Base-by-base conservation (phyloP, 2,888 invertebrate species). In the Caenorhabditis macrosperma region DNA sequence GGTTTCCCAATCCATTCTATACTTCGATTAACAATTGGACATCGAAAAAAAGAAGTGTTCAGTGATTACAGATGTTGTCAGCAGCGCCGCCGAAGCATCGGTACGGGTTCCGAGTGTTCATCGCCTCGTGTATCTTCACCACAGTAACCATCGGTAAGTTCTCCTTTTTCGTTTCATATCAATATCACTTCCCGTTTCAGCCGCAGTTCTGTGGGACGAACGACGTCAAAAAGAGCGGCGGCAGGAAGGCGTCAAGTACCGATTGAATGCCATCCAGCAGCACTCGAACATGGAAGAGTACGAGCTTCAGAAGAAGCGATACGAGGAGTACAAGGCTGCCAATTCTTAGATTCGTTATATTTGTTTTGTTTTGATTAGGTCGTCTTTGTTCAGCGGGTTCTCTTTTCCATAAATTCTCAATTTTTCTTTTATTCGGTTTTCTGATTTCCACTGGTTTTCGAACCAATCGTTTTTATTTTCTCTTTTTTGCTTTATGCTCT, bases 211-310 rank as follows among this genome's bases (percentile, higher is more conserved):
- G 60, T 89, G 86, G 83, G 89, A 89, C 71, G 89, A 89, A 77
- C 71, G 78, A 22, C 72, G 66, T 28, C 88, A 89, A 50, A 76
- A 83, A 33, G 85, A 87, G 54, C 69, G 89, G 38, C 72, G 89
- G 63, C 88, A 88, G 75, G 89, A 85, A 79, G 84, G 84, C 46
- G 89, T 89, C 7, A 82, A 82, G 52, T 83, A 85, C 55, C 82
- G 89, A 60, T 54, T 89, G 52, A 84, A 85, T 20, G 67, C 82
- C n/a, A 85, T 88, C 55, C 84, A 86, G 64, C 88, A 89, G 63
- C 83, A 88, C 50, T 41, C 82, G 50, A 89, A 89, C 78, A 89
- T 89, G 89, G 83, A 82, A 28, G 88, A 89, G 48, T 89, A 89
- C 71, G 88, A 86, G 66, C 57, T 83, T 55, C 89, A 89, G 74